Evolutionary conservation across 2,113 vertebrate genomes (phyloP).

Genomic region (Prunella fulvescens): DNA sequence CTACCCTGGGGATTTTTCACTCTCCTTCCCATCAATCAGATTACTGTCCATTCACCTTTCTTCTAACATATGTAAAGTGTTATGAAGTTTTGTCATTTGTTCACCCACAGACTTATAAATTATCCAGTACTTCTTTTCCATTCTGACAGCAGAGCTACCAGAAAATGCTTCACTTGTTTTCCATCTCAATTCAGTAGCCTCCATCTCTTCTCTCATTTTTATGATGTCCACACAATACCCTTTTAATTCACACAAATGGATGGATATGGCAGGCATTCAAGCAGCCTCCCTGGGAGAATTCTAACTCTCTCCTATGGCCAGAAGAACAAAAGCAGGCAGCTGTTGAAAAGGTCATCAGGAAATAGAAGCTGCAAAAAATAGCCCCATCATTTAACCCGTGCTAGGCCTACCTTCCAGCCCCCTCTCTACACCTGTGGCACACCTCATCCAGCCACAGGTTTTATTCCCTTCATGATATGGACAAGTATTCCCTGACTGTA

Average conservation of each 20-base stretch:
- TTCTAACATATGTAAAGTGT: not conserved
- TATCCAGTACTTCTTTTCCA: not conserved
- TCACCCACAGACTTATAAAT: not conserved
- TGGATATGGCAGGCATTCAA: constrained; percentile 54
- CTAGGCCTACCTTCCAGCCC: not conserved
- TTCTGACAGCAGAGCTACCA: not conserved
- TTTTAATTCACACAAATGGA: constrained; percentile 52
- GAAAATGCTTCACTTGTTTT: not conserved
- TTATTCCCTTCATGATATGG: not conserved
- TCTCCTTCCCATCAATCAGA: not conserved
- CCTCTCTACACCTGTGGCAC: not conserved
- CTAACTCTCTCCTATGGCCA: constrained; percentile 15
- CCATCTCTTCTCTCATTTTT: not conserved
- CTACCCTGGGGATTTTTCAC: not conserved
- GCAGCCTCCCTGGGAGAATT: constrained; percentile 42
- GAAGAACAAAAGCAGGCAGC: constrained; percentile 54
- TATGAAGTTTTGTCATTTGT: not conserved
- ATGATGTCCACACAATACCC: constrained; percentile 40
- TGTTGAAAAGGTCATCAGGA: constrained; percentile 59
- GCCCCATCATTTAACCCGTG: not conserved
- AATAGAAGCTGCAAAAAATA: constrained; percentile 36
- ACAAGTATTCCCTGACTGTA: not conserved
- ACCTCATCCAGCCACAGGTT: not conserved
- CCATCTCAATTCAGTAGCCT: not conserved
- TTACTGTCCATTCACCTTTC: not conserved